Evolutionary conservation across 2,113 vertebrate species (phyloP), one percentile per base, ranked within the genome.

Genomic region (Peromyscus californicus): DNA sequence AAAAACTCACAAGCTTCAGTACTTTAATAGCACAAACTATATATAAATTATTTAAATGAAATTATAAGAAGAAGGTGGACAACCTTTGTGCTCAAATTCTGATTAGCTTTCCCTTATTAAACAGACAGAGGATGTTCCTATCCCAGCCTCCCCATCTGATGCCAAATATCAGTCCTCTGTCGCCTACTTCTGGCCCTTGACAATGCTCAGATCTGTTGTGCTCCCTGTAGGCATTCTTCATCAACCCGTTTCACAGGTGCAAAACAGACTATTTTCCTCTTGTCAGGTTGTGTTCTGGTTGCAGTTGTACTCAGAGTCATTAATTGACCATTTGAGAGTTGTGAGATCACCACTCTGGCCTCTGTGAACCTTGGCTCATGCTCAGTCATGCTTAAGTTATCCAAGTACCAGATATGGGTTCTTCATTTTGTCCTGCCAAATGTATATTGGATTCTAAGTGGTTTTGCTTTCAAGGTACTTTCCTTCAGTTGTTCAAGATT

Each of bases 391-490:
- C 48, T 93, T 15, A 69, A 42, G 48, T 94, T 91, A 95, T 93
- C 86, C 89, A 92, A 97, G 75, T 29, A 95, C 31, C 92, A 98
- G 92, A 72, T 89, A 42, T 72, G 79, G 90, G 51, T 72, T 69
- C 89, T 63, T 88, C 45, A 42, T 67, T 89, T 69, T 63, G 33
- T 8, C 57, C 88, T 97, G 97, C 97, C 97, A 97, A 96, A 96
- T 94, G 85, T 72, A 65, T 76, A 93, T 89, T 96, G 93, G 89
- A 95, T 91, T 92, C 91, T 79, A 90, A 97, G 96, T 4, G n/a
- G 70, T 39, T 92, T 82, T 0, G 72, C 95, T 97, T 98, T 98
- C 97, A 97, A 97, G 97, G 96, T 86, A 96, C 96, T 97, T 82
- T 80, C 57, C 86, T 90, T 97, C 84, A 98, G 97, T 98, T 97